These are phyloP conservation scores for Helobdella robusta DNA, from an alignment of 2,888 invertebrate species.

Conservation along the genomic window DNA sequence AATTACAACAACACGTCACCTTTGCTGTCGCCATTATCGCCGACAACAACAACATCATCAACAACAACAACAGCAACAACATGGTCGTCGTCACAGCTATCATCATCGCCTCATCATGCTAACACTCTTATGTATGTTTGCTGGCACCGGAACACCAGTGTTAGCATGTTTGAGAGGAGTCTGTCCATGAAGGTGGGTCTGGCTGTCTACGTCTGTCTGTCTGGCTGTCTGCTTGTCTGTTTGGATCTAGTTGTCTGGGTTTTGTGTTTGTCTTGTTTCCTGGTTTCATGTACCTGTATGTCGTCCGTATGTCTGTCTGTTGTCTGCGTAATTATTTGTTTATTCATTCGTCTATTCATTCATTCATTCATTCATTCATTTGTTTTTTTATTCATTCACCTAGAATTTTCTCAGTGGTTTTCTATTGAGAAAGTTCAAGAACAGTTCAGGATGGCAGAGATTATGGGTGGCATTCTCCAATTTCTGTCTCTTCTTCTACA, in stretches of 20 bases:
- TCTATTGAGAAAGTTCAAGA: slow-evolving; percentile 89
- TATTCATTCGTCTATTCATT: no score
- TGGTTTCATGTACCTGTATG: no score
- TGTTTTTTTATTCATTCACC: neutral
- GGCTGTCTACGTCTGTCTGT: no score
- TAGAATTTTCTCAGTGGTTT: slow-evolving; percentile 76
- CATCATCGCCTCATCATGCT: neutral
- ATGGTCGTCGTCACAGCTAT: neutral
- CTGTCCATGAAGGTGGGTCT: slow-evolving; percentile 61
- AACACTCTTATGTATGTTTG: slow-evolving; percentile 72
- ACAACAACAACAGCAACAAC: neutral
- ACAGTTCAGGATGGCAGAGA: slow-evolving; percentile 96
- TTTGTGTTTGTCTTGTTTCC: no score
- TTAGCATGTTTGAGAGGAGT: slow-evolving; percentile 65
- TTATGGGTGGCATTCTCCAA: slow-evolving; percentile 96
- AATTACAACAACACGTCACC: neutral
- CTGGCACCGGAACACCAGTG: slow-evolving; percentile 84
- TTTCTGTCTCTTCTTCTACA: slow-evolving; percentile 93
- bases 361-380: no score
- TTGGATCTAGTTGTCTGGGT: no score
- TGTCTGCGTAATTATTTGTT: no score
- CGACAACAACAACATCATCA: neutral
- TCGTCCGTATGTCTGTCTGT: no score
- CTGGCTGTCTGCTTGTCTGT: no score
- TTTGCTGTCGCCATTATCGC: slow-evolving; percentile 6